Evolutionary conservation across 2,113 vertebrate genomes (phyloP).

Genomic region (Neoarius graeffei): DNA sequence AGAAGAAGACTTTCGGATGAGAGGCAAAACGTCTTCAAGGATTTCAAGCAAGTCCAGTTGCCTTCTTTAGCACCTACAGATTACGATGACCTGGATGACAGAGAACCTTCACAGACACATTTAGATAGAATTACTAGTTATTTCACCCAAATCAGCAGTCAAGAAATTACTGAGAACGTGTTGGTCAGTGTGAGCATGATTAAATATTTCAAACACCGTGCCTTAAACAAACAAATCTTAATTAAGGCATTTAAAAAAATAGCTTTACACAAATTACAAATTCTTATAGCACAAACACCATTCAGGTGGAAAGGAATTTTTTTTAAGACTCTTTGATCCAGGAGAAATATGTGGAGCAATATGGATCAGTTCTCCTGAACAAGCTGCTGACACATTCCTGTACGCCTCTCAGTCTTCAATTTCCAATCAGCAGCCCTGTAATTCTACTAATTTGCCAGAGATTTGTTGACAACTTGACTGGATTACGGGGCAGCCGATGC

Average conservation of each 20-base stretch:
- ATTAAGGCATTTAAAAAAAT: neutral
- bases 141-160: neutral
- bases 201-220: neutral
- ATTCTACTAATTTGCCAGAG: constrained; percentile 51
- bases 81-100: too few species aligned
- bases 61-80: too few species aligned
- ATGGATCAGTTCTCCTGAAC: neutral
- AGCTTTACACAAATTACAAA: neutral
- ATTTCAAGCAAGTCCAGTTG: too few species aligned
- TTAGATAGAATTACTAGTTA: neutral
- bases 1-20: too few species aligned
- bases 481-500: constrained; percentile 35
- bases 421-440: constrained; percentile 50
- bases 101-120: too few species aligned
- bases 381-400: constrained; percentile 21
- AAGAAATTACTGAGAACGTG: neutral
- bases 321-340: neutral
- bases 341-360: neutral
- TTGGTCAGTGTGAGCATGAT: neutral
- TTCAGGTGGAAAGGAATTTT: neutral
- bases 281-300: neutral
- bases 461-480: constrained; percentile 51
- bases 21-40: too few species aligned
- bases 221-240: too few species aligned
- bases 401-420: constrained; percentile 5